Evolutionary conservation across 2,113 vertebrate species (phyloP), one percentile per base, ranked within the genome.

Genomic region (Pagrus major): DNA sequence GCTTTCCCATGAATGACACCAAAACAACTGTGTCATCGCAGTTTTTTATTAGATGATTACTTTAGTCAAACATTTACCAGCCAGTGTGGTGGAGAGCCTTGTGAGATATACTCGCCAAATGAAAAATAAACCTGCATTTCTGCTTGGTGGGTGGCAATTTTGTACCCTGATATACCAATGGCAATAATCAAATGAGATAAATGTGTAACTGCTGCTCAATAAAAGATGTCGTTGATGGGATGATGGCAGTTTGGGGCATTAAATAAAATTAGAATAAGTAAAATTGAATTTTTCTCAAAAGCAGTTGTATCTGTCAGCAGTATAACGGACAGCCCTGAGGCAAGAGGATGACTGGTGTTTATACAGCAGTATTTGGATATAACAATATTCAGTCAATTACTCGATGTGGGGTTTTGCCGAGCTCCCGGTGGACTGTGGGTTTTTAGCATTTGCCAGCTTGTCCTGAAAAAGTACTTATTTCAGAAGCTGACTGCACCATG

Each of bases 311-410:
- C 78, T 73, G 74, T 84, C 51, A 75, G 73, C 23, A 25, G 65
- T 44, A 18, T 21, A 72, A 76, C 23, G 65, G 37, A 52, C 54
- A 60, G 71, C 65, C 86, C 72, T 2, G 29, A 78, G 77, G 91
- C 74, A 49, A 37, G 5, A 80, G 27, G 37, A 42, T 23, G 69
- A 73, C 2, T 16, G 56, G 71, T 66, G 71, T 37, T 47, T 55
- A 31, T 58, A 67, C 54, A 31, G 51, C 49, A 80, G 58, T 60
- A 66, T 86, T 81, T 66, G 71, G 56, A 81, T 79, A 55, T 35
- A 81, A 82, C 82, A 75, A 76, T 83, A 80, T 77, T 78, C 67
- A 71, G 66, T 61, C 71, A 69, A 49, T 73, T 80, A 76, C 52
- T 81, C 11, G 18, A 39, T 64, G 68, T 78, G 46, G 37, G 64